Base-by-base conservation (phyloP, 1,140 invertebrate species). In the Bradysia coprophila region DNA sequence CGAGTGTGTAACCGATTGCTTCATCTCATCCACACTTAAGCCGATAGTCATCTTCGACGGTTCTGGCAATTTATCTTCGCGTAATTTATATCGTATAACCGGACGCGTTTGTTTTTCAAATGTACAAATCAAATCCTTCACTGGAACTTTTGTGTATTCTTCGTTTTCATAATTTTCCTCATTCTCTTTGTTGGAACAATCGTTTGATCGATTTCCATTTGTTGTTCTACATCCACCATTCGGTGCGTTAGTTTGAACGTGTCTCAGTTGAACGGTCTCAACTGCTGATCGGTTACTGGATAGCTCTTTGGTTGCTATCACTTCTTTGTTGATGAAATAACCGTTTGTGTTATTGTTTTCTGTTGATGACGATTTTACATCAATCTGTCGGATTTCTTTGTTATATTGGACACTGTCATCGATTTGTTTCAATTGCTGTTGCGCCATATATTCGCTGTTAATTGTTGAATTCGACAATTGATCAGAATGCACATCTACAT, bases 31-130 rank as follows among this genome's bases (percentile, higher is more conserved):
- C n/a, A n/a, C n/a, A n/a, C n/a, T n/a, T n/a, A n/a, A n/a, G n/a
- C n/a, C n/a, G n/a, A n/a, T n/a, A n/a, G n/a, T n/a, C n/a, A n/a
- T n/a, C n/a, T n/a, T n/a, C n/a, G n/a, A n/a, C n/a, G n/a, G n/a
- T n/a, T n/a, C n/a, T n/a, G n/a, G 36, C 21, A 9, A 11, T 21
- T 20, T 32, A 31, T 31, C 24, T 41, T 33, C 24, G 19, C 22
- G 13, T 4, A 41, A 15, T 48, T 72, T 72, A 38, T 68, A 69
- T 28, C 66, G 65, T 49, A 75, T 57, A 4, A 64, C 46, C 2
- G 72, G 71, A 52, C 69, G 56, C 9, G 65, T 64, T 0, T 63
- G 70, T 50, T 75, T 67, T 48, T 76, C 72, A 47, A 78, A 79
- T 42, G 67, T 71, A 41, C 67, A 62, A 37, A 79, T 78, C 15